phyloP scores from a whole-genome alignment of 2,797 vertebrate genomes.

The Catamblyrhynchus diadema region DNA sequence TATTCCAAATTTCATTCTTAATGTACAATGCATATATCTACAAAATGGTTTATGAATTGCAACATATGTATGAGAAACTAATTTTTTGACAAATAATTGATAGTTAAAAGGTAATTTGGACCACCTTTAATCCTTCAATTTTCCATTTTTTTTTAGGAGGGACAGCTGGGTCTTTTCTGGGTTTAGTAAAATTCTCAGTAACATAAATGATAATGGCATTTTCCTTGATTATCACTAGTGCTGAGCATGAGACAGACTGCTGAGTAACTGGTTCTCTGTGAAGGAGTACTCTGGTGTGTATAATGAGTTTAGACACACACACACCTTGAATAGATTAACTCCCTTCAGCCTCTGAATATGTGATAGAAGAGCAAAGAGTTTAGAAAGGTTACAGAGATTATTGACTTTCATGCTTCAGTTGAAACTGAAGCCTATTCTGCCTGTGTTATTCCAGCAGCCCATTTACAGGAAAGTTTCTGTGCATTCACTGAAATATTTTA shows the following conservation, averaged over 20 bases:
- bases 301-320: background rate
- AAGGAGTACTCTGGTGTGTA: background rate
- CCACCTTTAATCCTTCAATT: background rate
- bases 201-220: background rate
- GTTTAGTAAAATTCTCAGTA: background rate
- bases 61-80: background rate
- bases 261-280: background rate
- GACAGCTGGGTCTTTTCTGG: background rate
- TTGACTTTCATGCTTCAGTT: background rate
- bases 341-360: background rate
- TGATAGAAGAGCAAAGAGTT: background rate
- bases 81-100: background rate
- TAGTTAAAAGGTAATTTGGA: background rate
- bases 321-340: background rate
- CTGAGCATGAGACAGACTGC: background rate
- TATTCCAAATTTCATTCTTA: background rate
- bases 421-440: background rate
- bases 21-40: background rate
- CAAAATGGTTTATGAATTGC: background rate
- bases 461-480: background rate
- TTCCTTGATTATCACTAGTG: background rate
- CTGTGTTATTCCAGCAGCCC: background rate
- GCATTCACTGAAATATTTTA: background rate
- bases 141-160: background rate
- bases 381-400: background rate